Percentiles rank a stretch among this genome's conserved stretches.
phyloP scores from a whole-genome alignment of 1,140 invertebrate species.

The Heliconius himera region DNA sequence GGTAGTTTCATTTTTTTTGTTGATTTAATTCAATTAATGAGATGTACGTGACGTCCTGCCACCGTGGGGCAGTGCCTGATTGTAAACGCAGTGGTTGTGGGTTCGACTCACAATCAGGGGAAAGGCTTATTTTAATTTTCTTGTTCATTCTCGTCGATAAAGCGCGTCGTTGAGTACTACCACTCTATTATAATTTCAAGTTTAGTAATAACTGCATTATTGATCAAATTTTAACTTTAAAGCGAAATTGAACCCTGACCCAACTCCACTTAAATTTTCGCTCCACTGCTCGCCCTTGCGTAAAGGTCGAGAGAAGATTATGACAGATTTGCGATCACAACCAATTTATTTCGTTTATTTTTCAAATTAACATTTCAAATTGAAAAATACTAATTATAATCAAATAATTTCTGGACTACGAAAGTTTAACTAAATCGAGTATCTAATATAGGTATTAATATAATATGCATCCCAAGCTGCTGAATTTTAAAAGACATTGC shows the following conservation, averaged over 20 bases:
- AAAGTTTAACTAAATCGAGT: no score
- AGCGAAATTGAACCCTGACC: conserved; percentile 23
- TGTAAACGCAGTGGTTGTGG: background rate
- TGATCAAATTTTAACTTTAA: background rate
- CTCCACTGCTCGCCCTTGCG: conserved; percentile 10
- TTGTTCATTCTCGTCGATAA: background rate
- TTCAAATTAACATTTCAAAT: background rate
- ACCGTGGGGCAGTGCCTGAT: background rate
- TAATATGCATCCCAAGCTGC: no score
- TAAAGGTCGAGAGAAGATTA: conserved; percentile 30
- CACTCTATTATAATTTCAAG: background rate
- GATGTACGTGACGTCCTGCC: background rate
- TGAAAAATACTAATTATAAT: background rate
- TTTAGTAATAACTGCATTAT: background rate
- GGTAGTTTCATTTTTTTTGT: no score
- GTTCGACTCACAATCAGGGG: background rate
- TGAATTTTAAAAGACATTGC: no score
- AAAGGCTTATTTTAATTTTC: background rate
- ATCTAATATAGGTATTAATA: no score
- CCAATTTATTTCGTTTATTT: conserved; percentile 34
- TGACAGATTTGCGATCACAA: conserved; percentile 35
- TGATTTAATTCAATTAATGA: conserved; percentile 5
- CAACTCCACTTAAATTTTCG: conserved; percentile 11
- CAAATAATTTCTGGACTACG: background rate
- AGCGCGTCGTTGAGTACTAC: no score